Evolutionary conservation across 2,113 vertebrate genomes (phyloP), one percentile per base, ranked within the genome.

Genomic region (Dicentrarchus labrax): DNA sequence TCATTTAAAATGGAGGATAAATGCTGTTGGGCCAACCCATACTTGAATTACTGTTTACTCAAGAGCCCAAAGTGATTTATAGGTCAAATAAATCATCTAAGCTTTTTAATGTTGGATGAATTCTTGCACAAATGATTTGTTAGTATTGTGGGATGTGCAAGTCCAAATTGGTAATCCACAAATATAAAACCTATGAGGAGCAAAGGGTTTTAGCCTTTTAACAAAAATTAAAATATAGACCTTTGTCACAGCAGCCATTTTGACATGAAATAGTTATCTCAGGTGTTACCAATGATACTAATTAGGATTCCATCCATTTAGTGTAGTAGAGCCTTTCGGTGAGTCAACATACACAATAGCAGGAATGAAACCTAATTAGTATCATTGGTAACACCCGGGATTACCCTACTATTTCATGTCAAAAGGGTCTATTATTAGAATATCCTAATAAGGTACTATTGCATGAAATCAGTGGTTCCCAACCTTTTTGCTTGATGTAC

Each of bases 1-100:
- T 65, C 15, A 48, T 81, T 83, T 48, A 72, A 64, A 74, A 73
- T 41, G 39, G 22, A 59, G 36, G 43, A 71, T 19, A 61, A 43
- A 39, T 51, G 11, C 60, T 47, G 57, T 36, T 9, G n/a, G 47
- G 38, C 54, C 19, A 24, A 53, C 8, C 0, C 19, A 30, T 5
- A 38, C 24, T 5, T 61, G 6, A n/a, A 56, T 2, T 30, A 30
- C 30, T 30, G 30, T 30, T 30, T 30, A 30, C 30, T 10, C 17
- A 45, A 8, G 9, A 38, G 12, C 8, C 13, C 9, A 60, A 5
- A 47, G 17, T 53, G 13, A 61, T 4, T 22, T 36, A n/a, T 17
- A 69, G 1, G 10, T n/a, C 47, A 61, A 41, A 67, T 67, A 41
- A 15, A 41, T 61, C 1, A 38, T 70, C 43, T 56, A 1, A 65